A percentile compares a stretch with the other conserved stretches of the same genome.
phyloP scores from a whole-genome alignment of 2,888 invertebrate species.

The Microctonus hyperodae region DNA sequence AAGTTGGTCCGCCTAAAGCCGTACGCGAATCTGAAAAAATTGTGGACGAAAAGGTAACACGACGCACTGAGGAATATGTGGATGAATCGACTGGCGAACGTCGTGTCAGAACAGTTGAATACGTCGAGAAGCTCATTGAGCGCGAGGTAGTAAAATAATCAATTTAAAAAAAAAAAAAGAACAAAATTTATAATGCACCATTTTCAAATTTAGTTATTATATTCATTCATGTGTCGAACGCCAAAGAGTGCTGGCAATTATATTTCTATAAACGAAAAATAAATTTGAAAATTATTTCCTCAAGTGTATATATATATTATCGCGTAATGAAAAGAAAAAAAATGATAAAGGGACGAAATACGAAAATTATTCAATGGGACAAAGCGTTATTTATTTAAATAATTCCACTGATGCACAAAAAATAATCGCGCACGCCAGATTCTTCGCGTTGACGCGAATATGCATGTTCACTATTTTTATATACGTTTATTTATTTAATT shows the following conservation, averaged over 20 bases:
- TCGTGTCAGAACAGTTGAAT: slow-evolving; percentile 89
- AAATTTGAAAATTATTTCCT: neutral
- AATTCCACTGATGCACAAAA: neutral
- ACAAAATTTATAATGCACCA: slow-evolving; percentile 33
- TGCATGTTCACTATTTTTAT: slow-evolving; percentile 34
- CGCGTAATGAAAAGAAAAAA: neutral
- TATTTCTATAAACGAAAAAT: neutral
- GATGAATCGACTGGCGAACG: slow-evolving; percentile 86
- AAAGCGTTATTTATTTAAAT: neutral
- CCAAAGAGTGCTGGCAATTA: slow-evolving; percentile 34
- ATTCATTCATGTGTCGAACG: slow-evolving; percentile 24
- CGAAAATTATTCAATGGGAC: neutral
- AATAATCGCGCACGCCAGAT: slow-evolving; percentile 20
- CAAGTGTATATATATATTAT: neutral
- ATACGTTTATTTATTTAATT: slow-evolving; percentile 31
- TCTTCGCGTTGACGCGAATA: slow-evolving; percentile 33
- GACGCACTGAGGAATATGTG: slow-evolving; percentile 86
- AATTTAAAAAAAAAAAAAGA: slow-evolving; percentile 21
- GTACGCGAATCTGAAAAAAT: slow-evolving; percentile 90
- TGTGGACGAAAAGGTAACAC: slow-evolving; percentile 86
- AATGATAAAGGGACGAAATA: neutral
- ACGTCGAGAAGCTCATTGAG: slow-evolving; percentile 94
- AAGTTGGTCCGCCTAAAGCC: slow-evolving; percentile 81
- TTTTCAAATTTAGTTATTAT: slow-evolving; percentile 9
- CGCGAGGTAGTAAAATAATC: slow-evolving; percentile 77